A percentile compares a stretch with the other conserved stretches of the same genome.
phyloP scores from a whole-genome alignment of 2,888 invertebrate genomes.

The Microctonus hyperodae region DNA sequence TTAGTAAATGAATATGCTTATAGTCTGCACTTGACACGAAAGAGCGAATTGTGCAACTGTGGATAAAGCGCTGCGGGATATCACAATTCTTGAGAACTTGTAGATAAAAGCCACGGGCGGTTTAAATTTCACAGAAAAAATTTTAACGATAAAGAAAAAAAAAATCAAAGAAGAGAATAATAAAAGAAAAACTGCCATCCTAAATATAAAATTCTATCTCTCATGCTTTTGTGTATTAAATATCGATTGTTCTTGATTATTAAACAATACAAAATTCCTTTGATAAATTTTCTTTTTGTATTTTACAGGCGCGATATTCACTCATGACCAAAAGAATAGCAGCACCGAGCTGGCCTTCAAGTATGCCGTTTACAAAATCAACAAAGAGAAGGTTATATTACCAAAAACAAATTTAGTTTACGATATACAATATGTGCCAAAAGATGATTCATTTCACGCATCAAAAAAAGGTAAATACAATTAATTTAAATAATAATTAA shows the following conservation, averaged over 20 bases:
- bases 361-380: conserved; percentile 80
- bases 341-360: conserved; percentile 80
- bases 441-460: conserved; percentile 81
- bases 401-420: conserved; percentile 77
- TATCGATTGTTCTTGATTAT: background rate
- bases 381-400: conserved; percentile 75
- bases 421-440: conserved; percentile 77
- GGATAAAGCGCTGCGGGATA: background rate
- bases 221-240: background rate
- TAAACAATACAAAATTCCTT: conserved; percentile 2
- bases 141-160: background rate
- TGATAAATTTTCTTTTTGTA: conserved; percentile 17
- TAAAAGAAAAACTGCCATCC: background rate
- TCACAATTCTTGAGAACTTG: background rate
- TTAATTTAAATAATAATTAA: too few relatives aligned
- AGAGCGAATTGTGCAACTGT: conserved; percentile 6
- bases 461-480: conserved; percentile 73
- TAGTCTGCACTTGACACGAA: conserved; percentile 35
- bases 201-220: background rate
- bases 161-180: background rate
- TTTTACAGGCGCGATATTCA: conserved; percentile 78
- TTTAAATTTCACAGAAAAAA: background rate
- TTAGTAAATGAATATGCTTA: conserved; percentile 46
- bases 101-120: conserved; percentile 2
- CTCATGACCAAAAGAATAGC: conserved; percentile 74